Evolutionary conservation across 30 jellyfish, hydroid and myxozoan species (phyloP).

Genomic region (Aurelia sp.): DNA sequence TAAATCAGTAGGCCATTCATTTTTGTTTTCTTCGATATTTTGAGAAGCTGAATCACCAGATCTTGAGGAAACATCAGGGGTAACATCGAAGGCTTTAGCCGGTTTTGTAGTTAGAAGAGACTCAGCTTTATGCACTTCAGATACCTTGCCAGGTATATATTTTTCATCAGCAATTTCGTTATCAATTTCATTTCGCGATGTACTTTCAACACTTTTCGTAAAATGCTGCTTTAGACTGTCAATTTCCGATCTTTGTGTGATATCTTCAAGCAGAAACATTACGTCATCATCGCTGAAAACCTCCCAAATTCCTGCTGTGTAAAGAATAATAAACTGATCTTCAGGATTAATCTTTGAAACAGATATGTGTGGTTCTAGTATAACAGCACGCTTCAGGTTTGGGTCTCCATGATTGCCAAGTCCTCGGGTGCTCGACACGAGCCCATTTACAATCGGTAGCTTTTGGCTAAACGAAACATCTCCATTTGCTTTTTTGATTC

Average conservation of each 20-base stretch:
- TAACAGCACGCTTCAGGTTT: slow-evolving; percentile 22
- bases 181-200: background rate
- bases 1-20: background rate
- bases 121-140: too few species aligned
- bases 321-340: slow-evolving; percentile 53
- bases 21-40: background rate
- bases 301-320: slow-evolving; percentile 72
- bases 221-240: slow-evolving; percentile 43
- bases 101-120: background rate
- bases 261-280: slow-evolving; percentile 72
- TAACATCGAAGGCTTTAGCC: background rate
- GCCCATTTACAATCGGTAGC: slow-evolving; percentile 43
- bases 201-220: background rate
- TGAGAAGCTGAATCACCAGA: background rate
- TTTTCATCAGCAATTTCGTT: background rate
- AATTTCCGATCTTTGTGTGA: slow-evolving; percentile 58
- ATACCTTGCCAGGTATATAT: background rate
- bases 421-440: slow-evolving; percentile 71
- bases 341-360: slow-evolving; percentile 5
- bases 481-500: slow-evolving; percentile 42
- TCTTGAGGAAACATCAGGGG: background rate
- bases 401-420: slow-evolving; percentile 84
- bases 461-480: slow-evolving; percentile 6
- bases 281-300: slow-evolving; percentile 72
- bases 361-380: slow-evolving; percentile 41